Conservation (phyloP, 1,140 invertebrate species). For the Panonychus citri region DNA sequence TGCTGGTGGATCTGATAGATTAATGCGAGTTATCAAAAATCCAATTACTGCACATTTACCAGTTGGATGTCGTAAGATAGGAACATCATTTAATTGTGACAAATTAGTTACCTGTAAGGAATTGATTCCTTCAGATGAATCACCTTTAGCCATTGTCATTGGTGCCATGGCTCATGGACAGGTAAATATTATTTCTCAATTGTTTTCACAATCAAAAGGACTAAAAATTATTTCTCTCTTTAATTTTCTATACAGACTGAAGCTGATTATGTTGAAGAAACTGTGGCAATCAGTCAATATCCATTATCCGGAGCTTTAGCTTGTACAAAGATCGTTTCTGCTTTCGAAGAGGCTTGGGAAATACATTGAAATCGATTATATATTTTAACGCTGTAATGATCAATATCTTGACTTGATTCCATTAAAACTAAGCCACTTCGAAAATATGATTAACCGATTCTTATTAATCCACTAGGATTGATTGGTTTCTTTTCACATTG, state of each 20-base stretch:
- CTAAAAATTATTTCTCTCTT: background rate
- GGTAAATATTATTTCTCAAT: slow-evolving; percentile 24
- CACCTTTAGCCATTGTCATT: slow-evolving; percentile 52
- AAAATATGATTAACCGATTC: no score
- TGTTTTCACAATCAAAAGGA: slow-evolving; percentile 7
- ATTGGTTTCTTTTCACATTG: no score
- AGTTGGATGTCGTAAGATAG: slow-evolving; percentile 72
- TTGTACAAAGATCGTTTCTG: slow-evolving; percentile 84
- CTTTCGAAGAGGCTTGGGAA: slow-evolving; percentile 89
- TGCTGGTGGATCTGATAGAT: slow-evolving; percentile 59
- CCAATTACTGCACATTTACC: slow-evolving; percentile 83
- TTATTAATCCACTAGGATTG: no score
- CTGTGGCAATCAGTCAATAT: slow-evolving; percentile 78
- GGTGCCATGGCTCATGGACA: slow-evolving; percentile 95
- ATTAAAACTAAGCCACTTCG: no score
- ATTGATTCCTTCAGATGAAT: slow-evolving; percentile 49
- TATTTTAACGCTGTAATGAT: no score
- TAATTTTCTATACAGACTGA: slow-evolving; percentile 33
- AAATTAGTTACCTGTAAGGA: slow-evolving; percentile 49
- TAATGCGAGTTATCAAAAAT: slow-evolving; percentile 83
- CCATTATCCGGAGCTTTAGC: slow-evolving; percentile 85
- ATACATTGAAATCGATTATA: slow-evolving; percentile 31
- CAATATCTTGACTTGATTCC: no score
- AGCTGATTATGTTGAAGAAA: slow-evolving; percentile 71
- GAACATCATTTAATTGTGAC: slow-evolving; percentile 66